A percentile compares a stretch with the other conserved stretches of the same genome.
Evolutionary conservation across 2,797 vertebrate species (phyloP).

Genomic region (Muscicapa comitata): DNA sequence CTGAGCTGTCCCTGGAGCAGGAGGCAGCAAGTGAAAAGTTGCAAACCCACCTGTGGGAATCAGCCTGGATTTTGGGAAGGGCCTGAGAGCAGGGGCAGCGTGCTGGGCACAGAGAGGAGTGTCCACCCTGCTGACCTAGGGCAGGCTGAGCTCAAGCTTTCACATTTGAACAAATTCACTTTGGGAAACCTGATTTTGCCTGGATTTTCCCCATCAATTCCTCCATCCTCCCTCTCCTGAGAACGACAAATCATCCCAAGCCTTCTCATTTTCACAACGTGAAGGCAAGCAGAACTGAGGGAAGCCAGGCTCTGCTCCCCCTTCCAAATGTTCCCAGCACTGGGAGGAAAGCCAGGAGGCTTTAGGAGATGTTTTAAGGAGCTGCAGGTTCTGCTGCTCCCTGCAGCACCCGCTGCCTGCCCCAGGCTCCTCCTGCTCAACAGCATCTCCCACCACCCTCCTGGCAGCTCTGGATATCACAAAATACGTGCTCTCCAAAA

Average conservation of each 20-base stretch:
- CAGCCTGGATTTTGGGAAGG: background rate
- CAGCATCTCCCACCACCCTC: background rate
- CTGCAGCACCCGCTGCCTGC: background rate
- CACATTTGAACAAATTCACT: background rate
- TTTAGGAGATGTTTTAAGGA: background rate
- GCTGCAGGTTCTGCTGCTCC: background rate
- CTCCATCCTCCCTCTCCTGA: background rate
- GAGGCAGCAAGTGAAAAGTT: rapidly evolving
- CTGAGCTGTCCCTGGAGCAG: background rate
- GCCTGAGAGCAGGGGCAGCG: rapidly evolving
- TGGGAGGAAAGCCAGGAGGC: slow-evolving; percentile 14
- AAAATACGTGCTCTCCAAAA: background rate
- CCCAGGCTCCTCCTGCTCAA: rapidly evolving
- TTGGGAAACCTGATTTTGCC: background rate
- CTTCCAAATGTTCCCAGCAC: background rate
- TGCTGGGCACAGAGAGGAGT: background rate
- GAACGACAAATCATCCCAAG: background rate
- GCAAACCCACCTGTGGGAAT: background rate
- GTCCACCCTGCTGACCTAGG: background rate
- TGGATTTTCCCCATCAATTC: background rate
- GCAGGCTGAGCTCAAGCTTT: background rate
- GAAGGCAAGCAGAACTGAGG: background rate
- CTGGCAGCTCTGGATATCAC: background rate
- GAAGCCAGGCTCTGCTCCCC: background rate
- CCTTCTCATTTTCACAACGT: background rate